Evolutionary conservation across 2,888 invertebrate species (phyloP), one percentile per base, ranked within the genome.

Genomic region (Hyposoter dolosus): DNA sequence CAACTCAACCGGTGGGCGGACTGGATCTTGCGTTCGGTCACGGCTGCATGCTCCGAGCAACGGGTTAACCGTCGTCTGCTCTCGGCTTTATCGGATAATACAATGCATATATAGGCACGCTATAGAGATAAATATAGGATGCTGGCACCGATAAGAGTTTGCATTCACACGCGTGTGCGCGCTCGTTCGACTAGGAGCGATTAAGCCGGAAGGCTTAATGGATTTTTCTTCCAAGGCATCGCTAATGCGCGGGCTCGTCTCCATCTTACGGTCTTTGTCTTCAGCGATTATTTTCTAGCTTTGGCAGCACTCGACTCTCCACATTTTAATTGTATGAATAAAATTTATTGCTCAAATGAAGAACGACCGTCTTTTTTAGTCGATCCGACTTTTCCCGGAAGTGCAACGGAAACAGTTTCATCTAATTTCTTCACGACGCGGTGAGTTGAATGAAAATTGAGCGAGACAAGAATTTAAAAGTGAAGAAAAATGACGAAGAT

Each of bases 151-250:
- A 56, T 74, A 43, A 74, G 23, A 74, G 56, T 74, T 60, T 43
- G 5, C 17, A 63, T 23, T 35, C 63, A 28, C 43, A 43, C 69
- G 56, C 56, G 56, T 23, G 32, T 71, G 53, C 72, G 56, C 60
- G 19, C 66, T 32, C 19, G 53, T 47, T 60, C 10, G 60, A 28
- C 63, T 15, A 63, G 45, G 85, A 88, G 87, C 89, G 88, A 90
- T 90, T 87, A 88, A 90, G 86, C 81, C 88, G 82, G 88, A 88
- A 84, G 86, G 88, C 88, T 90, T 91, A 91, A 91, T 91, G 91
- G 90, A 90, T 90, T 89, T 88, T 84, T 85, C 86, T 87, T 88
- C 86, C 82, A 86, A 87, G 82, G 71, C 81, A 71, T 86, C 85
- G 79, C 88, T 47, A 23, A 63, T 50, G 23, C 19, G 45, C 19